Evolutionary conservation across 2,797 vertebrate species (phyloP).

Genomic region (Lagocephalus sceleratus): DNA sequence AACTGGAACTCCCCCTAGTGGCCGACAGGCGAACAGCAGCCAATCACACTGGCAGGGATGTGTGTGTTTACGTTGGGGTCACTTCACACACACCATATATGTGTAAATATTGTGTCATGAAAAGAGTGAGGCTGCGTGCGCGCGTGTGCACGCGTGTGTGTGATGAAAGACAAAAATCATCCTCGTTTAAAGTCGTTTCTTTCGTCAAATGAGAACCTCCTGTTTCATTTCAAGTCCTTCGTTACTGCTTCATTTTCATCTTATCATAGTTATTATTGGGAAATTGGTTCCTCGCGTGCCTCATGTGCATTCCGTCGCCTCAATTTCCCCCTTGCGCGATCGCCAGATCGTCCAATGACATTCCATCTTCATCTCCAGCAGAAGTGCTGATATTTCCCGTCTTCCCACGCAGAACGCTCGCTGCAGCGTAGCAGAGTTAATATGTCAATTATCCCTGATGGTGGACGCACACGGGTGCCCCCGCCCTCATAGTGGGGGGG

Average conservation of each 20-base stretch:
- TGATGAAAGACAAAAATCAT: slow-evolving; percentile 8
- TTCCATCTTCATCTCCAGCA: slow-evolving; percentile 19
- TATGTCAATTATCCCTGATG: slow-evolving; percentile 40
- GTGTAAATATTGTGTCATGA: background rate
- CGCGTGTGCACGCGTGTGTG: slow-evolving; percentile 19
- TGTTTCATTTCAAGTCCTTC: slow-evolving; percentile 46
- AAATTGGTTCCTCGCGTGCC: too few relatives aligned
- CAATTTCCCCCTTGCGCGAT: slow-evolving; percentile 31
- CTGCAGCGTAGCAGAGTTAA: slow-evolving; percentile 18
- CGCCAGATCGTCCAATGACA: slow-evolving; percentile 36
- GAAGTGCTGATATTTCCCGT: slow-evolving; percentile 9
- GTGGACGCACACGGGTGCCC: slow-evolving; percentile 40
- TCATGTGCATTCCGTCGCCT: slow-evolving; percentile 12
- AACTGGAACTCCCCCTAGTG: slow-evolving; percentile 58
- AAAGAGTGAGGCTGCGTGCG: background rate
- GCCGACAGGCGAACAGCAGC: slow-evolving; percentile 18
- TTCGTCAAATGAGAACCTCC: slow-evolving; percentile 51
- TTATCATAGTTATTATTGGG: slow-evolving; percentile 11
- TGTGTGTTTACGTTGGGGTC: background rate
- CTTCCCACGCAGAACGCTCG: slow-evolving; percentile 8
- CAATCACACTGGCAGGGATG: slow-evolving; percentile 1
- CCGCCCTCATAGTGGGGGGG: slow-evolving; percentile 5
- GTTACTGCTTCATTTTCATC: slow-evolving; percentile 46
- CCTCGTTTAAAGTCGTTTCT: slow-evolving; percentile 54
- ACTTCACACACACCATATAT: background rate